phyloP scores from a whole-genome alignment of 2,888 invertebrate species.

The Lasioglossum villosulum region DNA sequence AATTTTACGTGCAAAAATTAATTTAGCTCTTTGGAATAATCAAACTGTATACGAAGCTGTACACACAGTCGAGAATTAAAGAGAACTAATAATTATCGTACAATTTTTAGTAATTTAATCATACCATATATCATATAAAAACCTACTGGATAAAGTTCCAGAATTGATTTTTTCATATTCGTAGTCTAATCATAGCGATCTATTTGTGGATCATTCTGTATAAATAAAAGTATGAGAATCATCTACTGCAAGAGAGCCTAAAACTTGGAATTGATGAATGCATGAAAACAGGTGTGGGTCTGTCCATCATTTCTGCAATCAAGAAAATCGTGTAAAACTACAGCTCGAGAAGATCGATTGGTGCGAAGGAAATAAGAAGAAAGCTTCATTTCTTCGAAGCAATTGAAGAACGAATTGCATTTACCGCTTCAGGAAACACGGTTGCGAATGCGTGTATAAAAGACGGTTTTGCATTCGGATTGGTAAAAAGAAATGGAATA shows the following conservation, averaged over 20 bases:
- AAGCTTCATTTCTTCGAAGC: background rate
- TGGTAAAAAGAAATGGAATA: background rate
- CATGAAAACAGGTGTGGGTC: background rate
- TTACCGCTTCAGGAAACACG: background rate
- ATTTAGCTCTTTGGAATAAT: too few species aligned
- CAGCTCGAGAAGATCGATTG: background rate
- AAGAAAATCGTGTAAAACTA: background rate
- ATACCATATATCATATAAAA: too few species aligned
- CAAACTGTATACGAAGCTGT: too few species aligned
- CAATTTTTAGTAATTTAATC: too few species aligned
- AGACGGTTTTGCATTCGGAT: background rate
- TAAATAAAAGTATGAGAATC: background rate
- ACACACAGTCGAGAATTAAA: too few species aligned
- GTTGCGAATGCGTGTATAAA: background rate
- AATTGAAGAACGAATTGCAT: constrained; percentile 1
- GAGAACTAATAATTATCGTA: too few species aligned
- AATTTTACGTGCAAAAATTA: too few species aligned
- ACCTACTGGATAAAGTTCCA: too few species aligned
- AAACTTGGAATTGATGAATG: background rate
- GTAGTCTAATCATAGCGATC: background rate
- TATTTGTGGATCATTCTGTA: background rate
- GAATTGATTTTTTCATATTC: background rate
- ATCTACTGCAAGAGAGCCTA: background rate
- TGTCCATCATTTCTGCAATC: background rate
- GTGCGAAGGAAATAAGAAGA: background rate